These are phyloP conservation scores for Himalopsyche kuldschensis DNA, from an alignment of 2,888 invertebrate genomes.

Conservation along the genomic window DNA sequence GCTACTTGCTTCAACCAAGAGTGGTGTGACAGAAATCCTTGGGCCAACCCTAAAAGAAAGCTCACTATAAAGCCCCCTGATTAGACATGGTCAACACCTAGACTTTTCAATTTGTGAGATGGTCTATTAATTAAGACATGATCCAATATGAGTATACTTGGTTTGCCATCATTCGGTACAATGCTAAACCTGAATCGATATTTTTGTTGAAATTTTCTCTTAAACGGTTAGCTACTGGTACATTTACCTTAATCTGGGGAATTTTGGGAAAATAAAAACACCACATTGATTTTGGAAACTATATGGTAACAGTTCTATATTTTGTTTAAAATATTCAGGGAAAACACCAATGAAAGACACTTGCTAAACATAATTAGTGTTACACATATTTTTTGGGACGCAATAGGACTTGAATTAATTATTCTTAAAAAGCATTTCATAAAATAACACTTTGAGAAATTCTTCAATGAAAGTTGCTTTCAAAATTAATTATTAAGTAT, in stretches of 20 bases:
- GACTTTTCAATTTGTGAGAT: too few species aligned
- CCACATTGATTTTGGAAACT: slow-evolving; percentile 35
- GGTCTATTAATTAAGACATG: too few species aligned
- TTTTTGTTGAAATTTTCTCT: too few species aligned
- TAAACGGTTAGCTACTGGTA: too few species aligned
- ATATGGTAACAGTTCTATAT: slow-evolving; percentile 40
- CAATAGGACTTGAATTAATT: slow-evolving; percentile 37
- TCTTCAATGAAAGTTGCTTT: not conserved
- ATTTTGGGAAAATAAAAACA: not conserved
- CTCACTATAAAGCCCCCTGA: too few species aligned
- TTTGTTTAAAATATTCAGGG: slow-evolving; percentile 40
- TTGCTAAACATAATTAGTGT: slow-evolving; percentile 39
- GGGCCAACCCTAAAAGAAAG: too few species aligned
- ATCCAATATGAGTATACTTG: too few species aligned
- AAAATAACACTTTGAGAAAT: not conserved
- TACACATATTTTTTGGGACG: slow-evolving; percentile 37
- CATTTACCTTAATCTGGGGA: not conserved
- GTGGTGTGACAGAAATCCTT: too few species aligned
- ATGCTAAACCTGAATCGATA: too few species aligned
- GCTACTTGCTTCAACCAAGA: too few species aligned
- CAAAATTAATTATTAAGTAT: not conserved
- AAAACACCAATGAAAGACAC: slow-evolving; percentile 40
- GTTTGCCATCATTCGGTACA: too few species aligned
- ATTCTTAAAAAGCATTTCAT: slow-evolving; percentile 4
- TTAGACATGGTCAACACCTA: too few species aligned